Evolutionary conservation across 2,113 vertebrate genomes (phyloP), one percentile per base, ranked within the genome.

Genomic region (Tetrax tetrax): DNA sequence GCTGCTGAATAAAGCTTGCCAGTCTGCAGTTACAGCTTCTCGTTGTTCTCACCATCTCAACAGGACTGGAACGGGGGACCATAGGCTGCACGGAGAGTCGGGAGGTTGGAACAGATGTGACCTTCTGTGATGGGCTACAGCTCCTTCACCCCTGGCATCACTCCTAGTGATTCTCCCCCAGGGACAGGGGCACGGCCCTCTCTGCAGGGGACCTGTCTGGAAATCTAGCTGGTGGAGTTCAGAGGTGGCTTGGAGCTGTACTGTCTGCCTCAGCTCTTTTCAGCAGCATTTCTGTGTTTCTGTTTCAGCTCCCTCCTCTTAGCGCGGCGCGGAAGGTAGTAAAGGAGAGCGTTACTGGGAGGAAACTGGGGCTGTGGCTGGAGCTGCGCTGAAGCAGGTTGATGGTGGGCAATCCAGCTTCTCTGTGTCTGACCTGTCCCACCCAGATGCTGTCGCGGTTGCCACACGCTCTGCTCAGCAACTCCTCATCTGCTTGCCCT

Each of bases 301-400:
- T 41, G 16, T 53, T 60, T 45, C 27, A n/a, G 37, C 71, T 83
- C 14, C 16, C 10, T 56, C 11, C 13, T 4, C 0, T 24, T 17
- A 27, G 31, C 9, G 28, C 45, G 54, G 43, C 41, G 59, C 25
- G 21, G 27, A 38, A 14, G 29, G 31, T 41, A 27, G 4, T n/a
- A 12, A 5, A 25, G 18, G 57, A 31, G 60, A 45, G 18, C 0
- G 2, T 24, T 83, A 11, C 57, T 38, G 57, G 43, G 16, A 22
- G 28, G 19, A 33, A 5, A 66, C 37, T 1, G 2, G 45, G 7
- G n/a, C 12, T 59, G 21, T 8, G 4, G 63, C 37, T 1, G 2
- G 45, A 6, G n/a, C 12, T 59, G 21, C 7, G 4, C 47, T 51
- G 64, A 35, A 69, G 66, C 48, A 76, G 53, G 31, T 43, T 54